Conservation (phyloP, 2,113 vertebrate genomes). For the Shinisaurus crocodilurus region DNA sequence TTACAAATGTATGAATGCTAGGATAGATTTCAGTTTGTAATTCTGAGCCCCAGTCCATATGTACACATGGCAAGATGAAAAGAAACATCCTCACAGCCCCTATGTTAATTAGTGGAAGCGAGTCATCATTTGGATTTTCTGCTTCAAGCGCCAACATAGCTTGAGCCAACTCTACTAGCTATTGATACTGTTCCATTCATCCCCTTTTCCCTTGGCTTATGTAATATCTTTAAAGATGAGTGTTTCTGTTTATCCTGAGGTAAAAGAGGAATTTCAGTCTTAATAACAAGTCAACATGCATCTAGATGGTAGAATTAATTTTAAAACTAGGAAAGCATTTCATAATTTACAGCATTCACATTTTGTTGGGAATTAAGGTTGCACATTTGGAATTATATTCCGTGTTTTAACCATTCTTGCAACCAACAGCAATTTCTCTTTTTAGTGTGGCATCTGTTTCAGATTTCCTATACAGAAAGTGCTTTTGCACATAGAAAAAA, state of each 20-base stretch:
- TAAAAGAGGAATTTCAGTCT: background rate
- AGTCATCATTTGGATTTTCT: background rate
- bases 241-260: too few relatives aligned
- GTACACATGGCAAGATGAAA: background rate
- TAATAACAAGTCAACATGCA: background rate
- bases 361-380: background rate
- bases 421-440: background rate
- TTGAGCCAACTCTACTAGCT: background rate
- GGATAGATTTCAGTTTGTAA: background rate
- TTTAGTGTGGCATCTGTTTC: background rate
- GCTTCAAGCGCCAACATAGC: background rate
- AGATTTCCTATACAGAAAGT: background rate
- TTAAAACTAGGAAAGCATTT: background rate
- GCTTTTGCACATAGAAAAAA: background rate
- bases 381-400: background rate
- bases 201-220: background rate
- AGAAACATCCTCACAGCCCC: too few relatives aligned
- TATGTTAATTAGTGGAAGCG: background rate
- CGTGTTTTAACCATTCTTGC: background rate
- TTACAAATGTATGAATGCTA: background rate
- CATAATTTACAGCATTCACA: background rate
- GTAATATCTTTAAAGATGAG: background rate
- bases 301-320: background rate
- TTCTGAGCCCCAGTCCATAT: background rate
- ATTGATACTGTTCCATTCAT: background rate